Conservation (phyloP, 1,140 invertebrate species). For the Zaprionus nigranus region DNA sequence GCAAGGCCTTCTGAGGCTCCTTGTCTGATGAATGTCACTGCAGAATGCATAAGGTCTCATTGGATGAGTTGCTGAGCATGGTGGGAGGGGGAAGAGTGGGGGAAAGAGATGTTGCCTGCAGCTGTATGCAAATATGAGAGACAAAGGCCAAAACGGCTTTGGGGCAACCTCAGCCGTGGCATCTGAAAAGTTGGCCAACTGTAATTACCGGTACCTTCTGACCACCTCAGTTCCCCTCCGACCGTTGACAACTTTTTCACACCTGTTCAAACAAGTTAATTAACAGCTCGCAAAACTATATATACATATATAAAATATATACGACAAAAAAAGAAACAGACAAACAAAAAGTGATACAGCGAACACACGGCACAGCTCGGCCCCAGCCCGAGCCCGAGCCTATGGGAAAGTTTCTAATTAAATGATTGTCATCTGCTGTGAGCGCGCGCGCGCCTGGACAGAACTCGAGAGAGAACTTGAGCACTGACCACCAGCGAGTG, state of each 20-base stretch:
- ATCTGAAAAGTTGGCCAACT: slow-evolving; percentile 80
- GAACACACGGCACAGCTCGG: slow-evolving; percentile 23
- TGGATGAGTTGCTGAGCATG: background rate
- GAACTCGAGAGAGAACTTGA: slow-evolving; percentile 39
- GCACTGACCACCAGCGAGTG: slow-evolving; percentile 53
- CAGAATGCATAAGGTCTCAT: slow-evolving; percentile 56
- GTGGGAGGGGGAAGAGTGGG: too few relatives aligned
- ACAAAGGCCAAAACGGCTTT: slow-evolving; percentile 48
- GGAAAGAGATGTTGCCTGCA: background rate
- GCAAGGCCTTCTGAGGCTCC: slow-evolving; percentile 55
- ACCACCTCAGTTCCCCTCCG: background rate
- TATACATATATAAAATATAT: slow-evolving; percentile 50
- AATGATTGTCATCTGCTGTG: slow-evolving; percentile 83
- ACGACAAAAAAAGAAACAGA: slow-evolving; percentile 35
- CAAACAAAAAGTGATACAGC: slow-evolving; percentile 52
- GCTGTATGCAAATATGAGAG: slow-evolving; percentile 76
- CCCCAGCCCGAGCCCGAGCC: slow-evolving; percentile 65
- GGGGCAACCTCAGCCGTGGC: slow-evolving; percentile 18
- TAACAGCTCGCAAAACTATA: slow-evolving; percentile 80
- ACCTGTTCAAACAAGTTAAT: slow-evolving; percentile 83
- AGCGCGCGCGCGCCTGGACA: slow-evolving; percentile 56
- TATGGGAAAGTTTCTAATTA: slow-evolving; percentile 85
- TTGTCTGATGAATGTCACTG: slow-evolving; percentile 71
- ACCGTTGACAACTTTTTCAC: slow-evolving; percentile 77
- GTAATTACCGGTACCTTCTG: slow-evolving; percentile 67